phyloP scores from a whole-genome alignment of 1,140 invertebrate genomes.

The Drosophila kurseongensis region DNA sequence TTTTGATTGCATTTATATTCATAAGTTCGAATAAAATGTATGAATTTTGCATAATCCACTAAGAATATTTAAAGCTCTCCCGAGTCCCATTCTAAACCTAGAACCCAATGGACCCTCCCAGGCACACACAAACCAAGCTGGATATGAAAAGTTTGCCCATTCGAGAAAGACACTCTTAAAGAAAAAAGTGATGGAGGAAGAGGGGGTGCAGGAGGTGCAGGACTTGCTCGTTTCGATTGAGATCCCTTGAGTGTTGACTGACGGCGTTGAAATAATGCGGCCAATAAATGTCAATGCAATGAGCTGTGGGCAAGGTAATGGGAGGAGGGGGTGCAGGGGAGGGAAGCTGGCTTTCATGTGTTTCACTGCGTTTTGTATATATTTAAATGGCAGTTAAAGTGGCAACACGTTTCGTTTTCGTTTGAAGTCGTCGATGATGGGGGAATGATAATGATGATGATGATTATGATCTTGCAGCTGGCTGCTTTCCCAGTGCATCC shows the following conservation, averaged over 20 bases:
- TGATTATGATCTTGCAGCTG: conserved; percentile 47
- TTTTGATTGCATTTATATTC: no score
- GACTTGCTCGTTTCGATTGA: conserved; percentile 45
- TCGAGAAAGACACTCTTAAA: conserved; percentile 37
- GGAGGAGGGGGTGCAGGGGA: neutral
- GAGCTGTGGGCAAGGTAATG: conserved; percentile 15
- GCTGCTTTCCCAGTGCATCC: conserved; percentile 18
- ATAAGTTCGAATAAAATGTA: no score
- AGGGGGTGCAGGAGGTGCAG: neutral
- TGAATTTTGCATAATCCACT: neutral
- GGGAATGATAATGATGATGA: conserved; percentile 49
- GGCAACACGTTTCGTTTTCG: conserved; percentile 78
- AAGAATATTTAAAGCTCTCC: neutral
- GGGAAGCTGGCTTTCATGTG: conserved; percentile 60
- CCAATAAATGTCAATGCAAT: conserved; percentile 78
- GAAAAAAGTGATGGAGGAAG: conserved; percentile 6
- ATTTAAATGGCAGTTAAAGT: conserved; percentile 83
- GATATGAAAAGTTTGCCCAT: conserved; percentile 50
- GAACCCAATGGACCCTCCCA: conserved; percentile 7
- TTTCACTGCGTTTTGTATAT: conserved; percentile 68
- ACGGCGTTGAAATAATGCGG: conserved; percentile 79
- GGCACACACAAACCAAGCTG: conserved; percentile 18
- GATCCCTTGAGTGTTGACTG: conserved; percentile 75
- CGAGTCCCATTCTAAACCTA: neutral
- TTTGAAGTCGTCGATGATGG: conserved; percentile 64